Evolutionary conservation across 2,888 invertebrate species (phyloP).

Genomic region (Xanthorhoe spadicearia): DNA sequence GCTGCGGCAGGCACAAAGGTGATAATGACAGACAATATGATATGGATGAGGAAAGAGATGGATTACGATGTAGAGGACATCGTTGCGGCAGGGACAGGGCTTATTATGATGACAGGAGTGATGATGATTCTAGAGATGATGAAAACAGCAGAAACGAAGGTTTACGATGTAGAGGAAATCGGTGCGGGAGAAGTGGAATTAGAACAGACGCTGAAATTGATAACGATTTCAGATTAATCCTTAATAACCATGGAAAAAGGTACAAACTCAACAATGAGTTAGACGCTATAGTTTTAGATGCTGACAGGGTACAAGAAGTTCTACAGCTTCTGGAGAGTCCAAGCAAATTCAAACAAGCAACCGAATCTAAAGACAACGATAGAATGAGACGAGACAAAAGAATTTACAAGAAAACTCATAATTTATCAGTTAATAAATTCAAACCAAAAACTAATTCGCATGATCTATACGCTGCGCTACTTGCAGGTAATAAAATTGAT

Average conservation of each 20-base stretch:
- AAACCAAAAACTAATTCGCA: no score
- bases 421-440: no score
- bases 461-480: no score
- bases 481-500: no score
- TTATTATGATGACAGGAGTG: not conserved
- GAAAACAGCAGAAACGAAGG: conserved; percentile 3
- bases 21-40: not conserved
- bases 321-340: conserved; percentile 24
- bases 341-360: not conserved
- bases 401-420: not conserved
- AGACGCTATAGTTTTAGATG: conserved; percentile 56
- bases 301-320: conserved; percentile 43
- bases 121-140: not conserved
- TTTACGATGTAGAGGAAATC: conserved; percentile 15
- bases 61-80: conserved; percentile 4
- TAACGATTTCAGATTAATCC: conserved; percentile 14
- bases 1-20: conserved; percentile 5
- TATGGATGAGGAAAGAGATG: not conserved
- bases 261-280: conserved; percentile 52
- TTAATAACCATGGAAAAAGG: conserved; percentile 41
- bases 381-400: not conserved
- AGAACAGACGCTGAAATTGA: conserved; percentile 20
- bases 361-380: not conserved
- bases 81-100: not conserved
- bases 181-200: conserved; percentile 6